Conservation (phyloP, 2,113 vertebrate genomes). For the Boleophthalmus pectinirostris region DNA sequence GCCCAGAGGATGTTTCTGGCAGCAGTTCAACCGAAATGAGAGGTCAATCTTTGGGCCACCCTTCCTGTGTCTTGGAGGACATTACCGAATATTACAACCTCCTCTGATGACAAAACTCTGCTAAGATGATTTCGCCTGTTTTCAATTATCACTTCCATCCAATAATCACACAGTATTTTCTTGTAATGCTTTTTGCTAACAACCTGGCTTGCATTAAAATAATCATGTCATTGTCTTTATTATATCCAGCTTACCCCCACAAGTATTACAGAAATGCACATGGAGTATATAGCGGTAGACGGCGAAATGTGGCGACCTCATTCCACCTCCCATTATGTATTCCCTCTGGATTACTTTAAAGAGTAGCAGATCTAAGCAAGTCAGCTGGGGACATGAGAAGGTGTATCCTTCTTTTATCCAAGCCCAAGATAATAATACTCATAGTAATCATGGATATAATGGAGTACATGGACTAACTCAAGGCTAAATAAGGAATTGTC, state of each 20-base stretch:
- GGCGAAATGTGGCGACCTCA: conserved; percentile 23
- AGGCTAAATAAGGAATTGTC: background rate
- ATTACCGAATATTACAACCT: background rate
- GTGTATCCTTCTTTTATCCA: background rate
- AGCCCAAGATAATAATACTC: background rate
- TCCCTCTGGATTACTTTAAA: conserved; percentile 34
- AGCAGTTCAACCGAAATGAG: background rate
- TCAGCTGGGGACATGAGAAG: conserved; percentile 28
- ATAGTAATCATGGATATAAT: background rate
- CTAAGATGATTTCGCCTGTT: conserved; percentile 19
- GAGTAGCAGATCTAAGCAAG: conserved; percentile 25
- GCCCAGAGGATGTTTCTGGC: conserved; percentile 5
- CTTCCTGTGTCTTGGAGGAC: conserved; percentile 3
- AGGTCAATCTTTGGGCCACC: background rate
- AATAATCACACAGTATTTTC: conserved; percentile 14
- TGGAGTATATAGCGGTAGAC: conserved; percentile 43
- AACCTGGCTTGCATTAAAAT: conserved; percentile 46
- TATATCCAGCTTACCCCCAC: conserved; percentile 57
- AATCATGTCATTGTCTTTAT: conserved; percentile 52
- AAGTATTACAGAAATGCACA: conserved; percentile 23
- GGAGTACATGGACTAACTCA: background rate
- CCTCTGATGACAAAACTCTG: background rate
- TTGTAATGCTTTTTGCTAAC: conserved; percentile 29
- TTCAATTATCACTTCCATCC: conserved; percentile 35
- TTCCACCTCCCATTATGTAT: conserved; percentile 46